A percentile compares a stretch with the other conserved stretches of the same genome.
Evolutionary conservation across 2,888 invertebrate species (phyloP).

Genomic region (Brachynemurus nebulosus): DNA sequence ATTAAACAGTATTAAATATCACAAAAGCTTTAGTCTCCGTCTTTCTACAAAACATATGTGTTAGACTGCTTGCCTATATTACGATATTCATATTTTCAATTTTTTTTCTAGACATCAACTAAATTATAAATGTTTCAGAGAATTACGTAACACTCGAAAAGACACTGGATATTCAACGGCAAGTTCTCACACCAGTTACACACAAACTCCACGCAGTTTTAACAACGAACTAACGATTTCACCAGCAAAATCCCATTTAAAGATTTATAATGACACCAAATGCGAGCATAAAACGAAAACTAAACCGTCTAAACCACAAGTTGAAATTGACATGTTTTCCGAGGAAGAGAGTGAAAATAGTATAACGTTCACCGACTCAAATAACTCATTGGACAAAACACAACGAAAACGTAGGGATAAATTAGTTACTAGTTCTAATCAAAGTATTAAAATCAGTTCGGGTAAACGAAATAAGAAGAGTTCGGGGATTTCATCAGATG

Average conservation of each 20-base stretch:
- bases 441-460: background rate
- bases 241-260: slow-evolving; percentile 19
- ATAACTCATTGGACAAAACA: background rate
- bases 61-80: too few species aligned
- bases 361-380: background rate
- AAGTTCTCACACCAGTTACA: slow-evolving; percentile 42
- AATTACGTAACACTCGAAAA: slow-evolving; percentile 33
- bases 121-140: too few species aligned
- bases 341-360: slow-evolving; percentile 19
- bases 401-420: too few species aligned
- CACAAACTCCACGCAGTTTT: slow-evolving; percentile 13
- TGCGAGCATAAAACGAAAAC: background rate
- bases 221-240: slow-evolving; percentile 22
- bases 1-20: too few species aligned
- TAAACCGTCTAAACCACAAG: slow-evolving; percentile 5
- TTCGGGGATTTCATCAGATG: slow-evolving; percentile 19
- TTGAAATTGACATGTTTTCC: slow-evolving; percentile 14
- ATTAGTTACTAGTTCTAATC: too few species aligned
- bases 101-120: too few species aligned
- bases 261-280: slow-evolving; percentile 19
- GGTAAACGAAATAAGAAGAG: background rate
- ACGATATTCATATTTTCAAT: too few species aligned
- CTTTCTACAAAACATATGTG: too few species aligned
- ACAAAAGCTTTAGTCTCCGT: too few species aligned
- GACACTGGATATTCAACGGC: slow-evolving; percentile 58